Percentiles rank a stretch among this genome's conserved stretches.
Evolutionary conservation across 2,888 invertebrate genomes (phyloP).

Genomic region (Dinocampus coccinellae): DNA sequence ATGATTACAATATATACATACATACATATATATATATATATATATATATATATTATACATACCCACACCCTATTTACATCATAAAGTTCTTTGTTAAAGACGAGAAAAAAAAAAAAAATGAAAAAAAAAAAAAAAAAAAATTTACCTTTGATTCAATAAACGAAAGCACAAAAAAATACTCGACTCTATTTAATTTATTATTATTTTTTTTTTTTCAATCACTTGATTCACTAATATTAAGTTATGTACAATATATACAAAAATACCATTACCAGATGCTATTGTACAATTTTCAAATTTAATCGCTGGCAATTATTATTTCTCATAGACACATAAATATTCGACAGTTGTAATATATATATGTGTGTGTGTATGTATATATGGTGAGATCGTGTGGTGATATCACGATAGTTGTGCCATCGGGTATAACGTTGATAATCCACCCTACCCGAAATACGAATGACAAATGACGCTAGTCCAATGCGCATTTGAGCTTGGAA

Average conservation of each 20-base stretch:
- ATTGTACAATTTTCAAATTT: background rate
- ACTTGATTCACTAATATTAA: background rate
- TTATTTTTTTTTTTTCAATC: too few species aligned
- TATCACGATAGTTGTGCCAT: constrained; percentile 38
- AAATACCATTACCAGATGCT: too few species aligned
- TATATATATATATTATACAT: background rate
- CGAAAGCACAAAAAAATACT: background rate
- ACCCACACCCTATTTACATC: background rate
- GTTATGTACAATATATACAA: background rate
- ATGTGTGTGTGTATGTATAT: background rate
- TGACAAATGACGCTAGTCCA: constrained; percentile 43
- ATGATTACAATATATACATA: background rate
- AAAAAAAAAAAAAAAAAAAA: background rate
- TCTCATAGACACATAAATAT: background rate
- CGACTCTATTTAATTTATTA: background rate
- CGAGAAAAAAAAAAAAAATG: background rate
- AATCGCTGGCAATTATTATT: constrained; percentile 14
- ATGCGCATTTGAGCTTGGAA: constrained; percentile 32
- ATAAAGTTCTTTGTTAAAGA: background rate
- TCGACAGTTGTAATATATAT: background rate
- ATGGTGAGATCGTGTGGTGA: background rate
- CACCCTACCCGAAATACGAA: constrained; percentile 37
- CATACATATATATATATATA: background rate
- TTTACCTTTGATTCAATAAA: background rate
- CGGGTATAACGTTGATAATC: constrained; percentile 39